Conservation (phyloP, 2,113 vertebrate species). For the Cettia cetti region DNA sequence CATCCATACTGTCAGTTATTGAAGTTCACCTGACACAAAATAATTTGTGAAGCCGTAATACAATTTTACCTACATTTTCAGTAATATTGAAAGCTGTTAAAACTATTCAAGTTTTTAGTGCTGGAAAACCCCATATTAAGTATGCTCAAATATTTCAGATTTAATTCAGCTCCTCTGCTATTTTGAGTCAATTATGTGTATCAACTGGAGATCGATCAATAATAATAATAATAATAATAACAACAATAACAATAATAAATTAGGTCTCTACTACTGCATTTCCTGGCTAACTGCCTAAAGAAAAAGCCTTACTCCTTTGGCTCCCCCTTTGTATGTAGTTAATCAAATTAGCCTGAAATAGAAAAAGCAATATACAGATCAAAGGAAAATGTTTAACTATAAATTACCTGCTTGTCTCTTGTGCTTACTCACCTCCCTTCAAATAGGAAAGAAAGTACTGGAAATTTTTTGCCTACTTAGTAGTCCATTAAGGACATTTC, state of each 20-base stretch:
- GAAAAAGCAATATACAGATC: conserved; percentile 44
- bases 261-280: neutral
- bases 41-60: neutral
- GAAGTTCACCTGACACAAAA: conserved; percentile 7
- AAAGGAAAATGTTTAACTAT: conserved; percentile 61
- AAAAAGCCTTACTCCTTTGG: conserved; percentile 15
- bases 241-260: conserved; percentile 12
- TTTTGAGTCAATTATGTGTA: conserved; percentile 56
- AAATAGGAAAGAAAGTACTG: neutral
- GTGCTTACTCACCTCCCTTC: neutral
- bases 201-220: conserved; percentile 12
- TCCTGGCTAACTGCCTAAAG: conserved; percentile 20
- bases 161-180: conserved; percentile 27
- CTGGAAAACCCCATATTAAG: neutral
- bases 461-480: neutral
- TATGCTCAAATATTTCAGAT: neutral
- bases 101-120: neutral
- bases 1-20: neutral
- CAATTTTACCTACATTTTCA: neutral
- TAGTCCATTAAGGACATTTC: neutral
- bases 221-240: conserved; percentile 38
- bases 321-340: neutral
- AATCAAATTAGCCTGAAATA: conserved; percentile 61
- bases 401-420: conserved; percentile 20
- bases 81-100: neutral